These are phyloP conservation scores for Onthophagus taurus DNA, from an alignment of 1,140 invertebrate species.

Conservation along the genomic window DNA sequence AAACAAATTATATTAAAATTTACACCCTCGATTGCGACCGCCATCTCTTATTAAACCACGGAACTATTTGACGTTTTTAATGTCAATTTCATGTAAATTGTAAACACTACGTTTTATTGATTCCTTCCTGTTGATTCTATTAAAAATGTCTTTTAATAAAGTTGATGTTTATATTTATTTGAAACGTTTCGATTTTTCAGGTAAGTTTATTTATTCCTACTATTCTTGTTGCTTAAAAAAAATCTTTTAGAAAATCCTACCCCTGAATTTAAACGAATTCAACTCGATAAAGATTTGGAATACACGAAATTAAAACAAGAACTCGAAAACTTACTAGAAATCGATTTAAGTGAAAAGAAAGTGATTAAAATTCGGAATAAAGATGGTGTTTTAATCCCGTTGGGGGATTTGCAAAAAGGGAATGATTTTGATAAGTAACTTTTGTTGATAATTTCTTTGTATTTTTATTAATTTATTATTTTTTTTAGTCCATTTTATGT, in stretches of 20 bases:
- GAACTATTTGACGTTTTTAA: no score
- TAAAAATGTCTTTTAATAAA: no score
- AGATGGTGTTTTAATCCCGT: constrained; percentile 27
- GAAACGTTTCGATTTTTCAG: no score
- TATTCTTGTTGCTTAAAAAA: no score
- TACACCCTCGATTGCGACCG: no score
- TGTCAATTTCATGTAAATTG: no score
- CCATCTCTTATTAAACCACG: no score
- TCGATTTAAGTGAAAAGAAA: constrained; percentile 26
- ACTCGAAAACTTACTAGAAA: constrained; percentile 26
- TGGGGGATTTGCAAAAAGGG: constrained; percentile 28
- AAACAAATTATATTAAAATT: no score
- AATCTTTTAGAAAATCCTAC: constrained; percentile 23
- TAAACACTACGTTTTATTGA: no score
- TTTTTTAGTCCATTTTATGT: constrained; percentile 22
- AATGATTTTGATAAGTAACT: constrained; percentile 12
- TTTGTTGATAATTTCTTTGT: constrained; percentile 4
- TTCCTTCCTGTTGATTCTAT: no score
- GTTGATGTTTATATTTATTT: no score
- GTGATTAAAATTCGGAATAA: constrained; percentile 34
- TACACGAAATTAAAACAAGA: constrained; percentile 26
- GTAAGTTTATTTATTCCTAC: no score
- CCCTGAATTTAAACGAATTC: constrained; percentile 20
- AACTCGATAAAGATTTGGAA: constrained; percentile 25
- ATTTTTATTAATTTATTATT: constrained; percentile 14